phyloP scores from a whole-genome alignment of 2,888 invertebrate species.

The Ctena decussata region DNA sequence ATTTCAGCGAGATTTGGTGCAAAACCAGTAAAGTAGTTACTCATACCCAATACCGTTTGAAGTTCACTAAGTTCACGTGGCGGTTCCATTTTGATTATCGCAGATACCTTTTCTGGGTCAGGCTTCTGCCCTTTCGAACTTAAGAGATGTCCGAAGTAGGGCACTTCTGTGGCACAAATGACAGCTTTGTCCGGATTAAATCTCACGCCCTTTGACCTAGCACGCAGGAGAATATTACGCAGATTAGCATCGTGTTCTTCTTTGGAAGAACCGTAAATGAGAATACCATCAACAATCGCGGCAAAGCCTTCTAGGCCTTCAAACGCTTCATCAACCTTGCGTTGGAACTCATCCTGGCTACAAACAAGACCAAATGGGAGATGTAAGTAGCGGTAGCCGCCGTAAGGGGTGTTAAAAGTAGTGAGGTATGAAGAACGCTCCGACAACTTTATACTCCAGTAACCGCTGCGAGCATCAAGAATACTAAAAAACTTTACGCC shows the following conservation, averaged over 20 bases:
- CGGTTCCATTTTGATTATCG: neutral
- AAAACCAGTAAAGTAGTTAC: too few relatives aligned
- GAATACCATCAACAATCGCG: conserved; percentile 46
- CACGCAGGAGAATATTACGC: conserved; percentile 22
- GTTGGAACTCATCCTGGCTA: conserved; percentile 41
- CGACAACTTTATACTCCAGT: conserved; percentile 38
- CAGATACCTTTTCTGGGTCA: neutral
- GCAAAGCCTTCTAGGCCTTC: conserved; percentile 40
- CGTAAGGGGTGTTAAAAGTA: conserved; percentile 48
- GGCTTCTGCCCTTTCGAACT: neutral
- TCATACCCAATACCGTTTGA: too few relatives aligned
- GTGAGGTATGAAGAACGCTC: conserved; percentile 32
- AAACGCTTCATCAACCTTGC: conserved; percentile 24
- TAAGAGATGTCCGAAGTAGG: neutral
- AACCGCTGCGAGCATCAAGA: conserved; percentile 45
- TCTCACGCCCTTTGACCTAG: neutral
- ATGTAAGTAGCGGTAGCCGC: conserved; percentile 41
- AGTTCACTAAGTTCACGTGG: neutral
- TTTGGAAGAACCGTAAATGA: conserved; percentile 40
- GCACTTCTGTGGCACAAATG: conserved; percentile 13
- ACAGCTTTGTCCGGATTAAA: conserved; percentile 22
- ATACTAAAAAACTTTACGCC: conserved; percentile 45
- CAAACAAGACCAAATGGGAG: conserved; percentile 52
- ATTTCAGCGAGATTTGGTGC: too few relatives aligned
- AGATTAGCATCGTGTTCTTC: too few relatives aligned